Conservation (phyloP, 2,888 invertebrate species). For the Machimus atricapillus region DNA sequence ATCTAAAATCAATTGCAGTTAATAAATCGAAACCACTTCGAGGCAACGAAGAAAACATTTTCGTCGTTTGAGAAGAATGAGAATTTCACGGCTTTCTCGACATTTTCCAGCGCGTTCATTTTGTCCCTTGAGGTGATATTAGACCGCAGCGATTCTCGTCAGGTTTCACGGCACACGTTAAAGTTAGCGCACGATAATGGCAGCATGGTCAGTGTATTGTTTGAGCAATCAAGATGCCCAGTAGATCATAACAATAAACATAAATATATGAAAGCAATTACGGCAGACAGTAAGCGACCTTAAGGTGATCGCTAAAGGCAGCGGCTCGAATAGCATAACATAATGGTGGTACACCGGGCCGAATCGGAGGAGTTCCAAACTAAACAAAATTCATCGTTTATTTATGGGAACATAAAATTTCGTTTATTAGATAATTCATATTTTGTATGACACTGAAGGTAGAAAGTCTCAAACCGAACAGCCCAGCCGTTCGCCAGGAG, state of each 20-base stretch:
- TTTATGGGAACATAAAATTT: constrained; percentile 14
- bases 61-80: background rate
- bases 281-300: background rate
- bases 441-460: background rate
- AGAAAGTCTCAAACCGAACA: background rate
- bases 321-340: background rate
- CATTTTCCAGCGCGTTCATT: background rate
- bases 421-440: background rate
- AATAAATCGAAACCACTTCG: background rate
- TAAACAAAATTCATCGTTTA: background rate
- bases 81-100: constrained; percentile 14
- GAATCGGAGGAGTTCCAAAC: background rate
- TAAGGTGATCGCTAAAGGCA: background rate
- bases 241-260: constrained; percentile 24
- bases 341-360: background rate
- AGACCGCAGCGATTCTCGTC: background rate
- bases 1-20: constrained; percentile 8
- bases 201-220: constrained; percentile 1
- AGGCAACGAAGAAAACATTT: constrained; percentile 1
- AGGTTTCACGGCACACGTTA: background rate
- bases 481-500: background rate
- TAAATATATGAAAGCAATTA: constrained; percentile 21
- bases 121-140: background rate
- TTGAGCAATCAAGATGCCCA: constrained; percentile 1
- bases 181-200: background rate